These are phyloP conservation scores for Dendroctonus ponderosae DNA, from an alignment of 1,140 invertebrate genomes.

Conservation along the genomic window DNA sequence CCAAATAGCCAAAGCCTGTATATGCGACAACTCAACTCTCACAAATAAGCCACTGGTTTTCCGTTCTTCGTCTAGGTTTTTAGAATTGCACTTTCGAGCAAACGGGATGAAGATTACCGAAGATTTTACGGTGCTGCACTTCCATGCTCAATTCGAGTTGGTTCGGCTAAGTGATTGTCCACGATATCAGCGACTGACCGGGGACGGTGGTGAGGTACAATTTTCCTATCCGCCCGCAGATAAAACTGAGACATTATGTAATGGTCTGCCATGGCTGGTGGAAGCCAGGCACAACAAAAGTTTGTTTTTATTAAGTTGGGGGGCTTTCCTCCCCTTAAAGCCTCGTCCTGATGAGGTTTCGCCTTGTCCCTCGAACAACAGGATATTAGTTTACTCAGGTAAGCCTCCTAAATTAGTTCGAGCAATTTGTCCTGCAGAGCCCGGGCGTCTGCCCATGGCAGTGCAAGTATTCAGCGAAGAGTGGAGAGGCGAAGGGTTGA, in stretches of 20 bases:
- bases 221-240: conserved; percentile 61
- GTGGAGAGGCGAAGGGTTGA: conserved; percentile 56
- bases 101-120: conserved; percentile 65
- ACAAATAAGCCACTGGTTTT: conserved; percentile 60
- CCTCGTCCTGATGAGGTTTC: conserved; percentile 58
- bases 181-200: conserved; percentile 61
- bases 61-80: conserved; percentile 60
- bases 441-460: conserved; percentile 63
- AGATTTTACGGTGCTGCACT: conserved; percentile 68
- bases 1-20: conserved; percentile 62
- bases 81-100: conserved; percentile 64
- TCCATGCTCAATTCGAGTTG: conserved; percentile 67
- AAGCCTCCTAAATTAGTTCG: conserved; percentile 63
- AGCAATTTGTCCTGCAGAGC: conserved; percentile 71
- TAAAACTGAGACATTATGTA: conserved; percentile 64
- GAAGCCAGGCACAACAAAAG: conserved; percentile 71
- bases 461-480: conserved; percentile 75
- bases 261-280: conserved; percentile 71
- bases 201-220: conserved; percentile 62
- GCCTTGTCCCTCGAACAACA: conserved; percentile 62
- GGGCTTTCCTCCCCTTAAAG: conserved; percentile 57
- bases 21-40: conserved; percentile 68
- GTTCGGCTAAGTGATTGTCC: conserved; percentile 64
- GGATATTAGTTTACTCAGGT: conserved; percentile 64
- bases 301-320: conserved; percentile 74